phyloP scores from a whole-genome alignment of 2,797 vertebrate species.

The Antrozous pallidus region DNA sequence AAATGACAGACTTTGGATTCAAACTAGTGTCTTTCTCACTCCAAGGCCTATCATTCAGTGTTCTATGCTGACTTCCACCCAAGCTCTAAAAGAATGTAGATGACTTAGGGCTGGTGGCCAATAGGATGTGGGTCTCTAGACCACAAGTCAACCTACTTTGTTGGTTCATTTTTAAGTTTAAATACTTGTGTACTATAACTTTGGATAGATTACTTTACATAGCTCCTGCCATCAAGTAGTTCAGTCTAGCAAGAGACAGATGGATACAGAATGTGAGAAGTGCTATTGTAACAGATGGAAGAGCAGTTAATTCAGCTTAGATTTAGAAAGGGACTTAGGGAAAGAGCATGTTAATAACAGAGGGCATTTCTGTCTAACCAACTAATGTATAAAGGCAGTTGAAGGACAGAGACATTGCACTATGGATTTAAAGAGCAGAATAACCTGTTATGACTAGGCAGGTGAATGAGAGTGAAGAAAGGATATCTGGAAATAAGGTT shows the following conservation, averaged over 20 bases:
- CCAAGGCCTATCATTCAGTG: background rate
- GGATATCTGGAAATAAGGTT: background rate
- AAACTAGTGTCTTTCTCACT: background rate
- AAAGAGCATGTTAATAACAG: background rate
- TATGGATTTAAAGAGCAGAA: background rate
- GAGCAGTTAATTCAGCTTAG: constrained; percentile 50
- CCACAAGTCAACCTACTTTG: background rate
- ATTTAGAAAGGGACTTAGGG: constrained; percentile 31
- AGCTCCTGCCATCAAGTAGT: background rate
- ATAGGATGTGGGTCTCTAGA: background rate
- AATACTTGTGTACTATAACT: constrained; percentile 24
- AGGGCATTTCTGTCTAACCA: background rate
- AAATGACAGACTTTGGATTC: constrained; percentile 4
- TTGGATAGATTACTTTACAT: constrained; percentile 20
- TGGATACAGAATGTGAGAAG: constrained; percentile 38
- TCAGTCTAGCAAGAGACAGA: constrained; percentile 16
- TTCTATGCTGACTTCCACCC: background rate
- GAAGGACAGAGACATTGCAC: background rate
- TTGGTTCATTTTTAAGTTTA: constrained; percentile 13
- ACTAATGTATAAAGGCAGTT: background rate
- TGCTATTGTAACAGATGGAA: constrained; percentile 44
- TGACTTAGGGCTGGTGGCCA: background rate
- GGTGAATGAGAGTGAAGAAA: background rate
- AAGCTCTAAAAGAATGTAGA: constrained; percentile 5
- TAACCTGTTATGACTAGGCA: background rate